A percentile compares a stretch with the other conserved stretches of the same genome.
Evolutionary conservation across 2,888 invertebrate species (phyloP).

Genomic region (Amorpha juglandis): DNA sequence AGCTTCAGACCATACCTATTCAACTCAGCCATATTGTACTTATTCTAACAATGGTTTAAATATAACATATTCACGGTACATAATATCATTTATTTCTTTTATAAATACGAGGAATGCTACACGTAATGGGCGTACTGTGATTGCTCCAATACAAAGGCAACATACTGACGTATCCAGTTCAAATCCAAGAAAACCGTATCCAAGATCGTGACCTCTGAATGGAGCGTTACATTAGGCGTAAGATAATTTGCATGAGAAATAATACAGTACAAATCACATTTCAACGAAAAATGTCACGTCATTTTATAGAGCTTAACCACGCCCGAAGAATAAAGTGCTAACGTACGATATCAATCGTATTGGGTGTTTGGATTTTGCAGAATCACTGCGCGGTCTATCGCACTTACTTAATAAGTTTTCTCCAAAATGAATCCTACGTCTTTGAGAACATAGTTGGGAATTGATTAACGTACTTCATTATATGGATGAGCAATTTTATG

Average conservation of each 20-base stretch:
- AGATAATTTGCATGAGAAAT: slow-evolving; percentile 50
- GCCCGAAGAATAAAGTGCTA: slow-evolving; percentile 51
- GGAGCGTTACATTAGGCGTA: slow-evolving; percentile 45
- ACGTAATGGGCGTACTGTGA: slow-evolving; percentile 31
- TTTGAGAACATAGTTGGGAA: slow-evolving; percentile 1
- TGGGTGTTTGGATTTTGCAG: slow-evolving; percentile 44
- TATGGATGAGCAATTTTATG: slow-evolving; percentile 15
- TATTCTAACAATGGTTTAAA: neutral
- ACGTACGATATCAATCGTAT: slow-evolving; percentile 52
- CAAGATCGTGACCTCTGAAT: slow-evolving; percentile 46
- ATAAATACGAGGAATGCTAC: slow-evolving; percentile 1
- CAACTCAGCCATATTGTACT: neutral
- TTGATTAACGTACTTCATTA: neutral
- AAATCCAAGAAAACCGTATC: slow-evolving; percentile 27
- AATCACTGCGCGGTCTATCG: slow-evolving; percentile 48
- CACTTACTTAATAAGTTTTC: slow-evolving; percentile 18
- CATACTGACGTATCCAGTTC: slow-evolving; percentile 21
- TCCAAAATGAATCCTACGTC: slow-evolving; percentile 24
- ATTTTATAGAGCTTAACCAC: slow-evolving; percentile 47
- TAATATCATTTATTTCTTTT: neutral
- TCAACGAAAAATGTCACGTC: slow-evolving; percentile 42
- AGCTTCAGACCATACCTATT: neutral
- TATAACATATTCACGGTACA: neutral
- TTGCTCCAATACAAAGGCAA: neutral
- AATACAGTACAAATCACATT: slow-evolving; percentile 43